These are phyloP conservation scores for Hirtodrosophila confusa DNA, from an alignment of 2,888 invertebrate species.

Conservation along the genomic window DNA sequence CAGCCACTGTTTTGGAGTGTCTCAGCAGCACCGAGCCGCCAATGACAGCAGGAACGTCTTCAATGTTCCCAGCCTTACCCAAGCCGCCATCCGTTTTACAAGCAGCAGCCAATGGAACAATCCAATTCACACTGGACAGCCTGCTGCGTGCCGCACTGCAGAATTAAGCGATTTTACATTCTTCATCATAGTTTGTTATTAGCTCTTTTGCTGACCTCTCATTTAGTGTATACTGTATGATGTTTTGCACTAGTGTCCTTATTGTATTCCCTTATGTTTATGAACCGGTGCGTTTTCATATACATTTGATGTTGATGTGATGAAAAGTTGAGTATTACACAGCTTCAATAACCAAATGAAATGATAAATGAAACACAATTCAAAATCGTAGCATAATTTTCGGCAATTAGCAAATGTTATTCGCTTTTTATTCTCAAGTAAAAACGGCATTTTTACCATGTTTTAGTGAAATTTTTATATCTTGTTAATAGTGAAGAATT, in stretches of 20 bases:
- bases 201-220: constrained; percentile 25
- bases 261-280: constrained; percentile 31
- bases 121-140: constrained; percentile 68
- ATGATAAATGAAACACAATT: constrained; percentile 10
- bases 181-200: constrained; percentile 22
- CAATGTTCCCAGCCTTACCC: constrained; percentile 60
- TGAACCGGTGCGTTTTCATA: constrained; percentile 33
- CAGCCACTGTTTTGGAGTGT: constrained; percentile 47
- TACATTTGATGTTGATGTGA: constrained; percentile 42
- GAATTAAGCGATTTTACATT: constrained; percentile 48
- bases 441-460: constrained; percentile 60
- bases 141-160: constrained; percentile 72
- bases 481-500: constrained; percentile 33
- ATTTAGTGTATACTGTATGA: constrained; percentile 36
- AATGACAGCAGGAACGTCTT: constrained; percentile 36
- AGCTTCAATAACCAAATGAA: constrained; percentile 45
- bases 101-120: constrained; percentile 67
- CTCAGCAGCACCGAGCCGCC: constrained; percentile 56
- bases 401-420: constrained; percentile 65
- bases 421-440: constrained; percentile 19
- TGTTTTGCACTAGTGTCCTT: constrained; percentile 68
- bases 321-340: constrained; percentile 47
- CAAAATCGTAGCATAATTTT: constrained; percentile 61
- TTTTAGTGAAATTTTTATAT: constrained; percentile 53
- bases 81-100: constrained; percentile 69